phyloP scores from a whole-genome alignment of 2,888 invertebrate species.

The Pseudococcus jackbeardsleyi region DNA sequence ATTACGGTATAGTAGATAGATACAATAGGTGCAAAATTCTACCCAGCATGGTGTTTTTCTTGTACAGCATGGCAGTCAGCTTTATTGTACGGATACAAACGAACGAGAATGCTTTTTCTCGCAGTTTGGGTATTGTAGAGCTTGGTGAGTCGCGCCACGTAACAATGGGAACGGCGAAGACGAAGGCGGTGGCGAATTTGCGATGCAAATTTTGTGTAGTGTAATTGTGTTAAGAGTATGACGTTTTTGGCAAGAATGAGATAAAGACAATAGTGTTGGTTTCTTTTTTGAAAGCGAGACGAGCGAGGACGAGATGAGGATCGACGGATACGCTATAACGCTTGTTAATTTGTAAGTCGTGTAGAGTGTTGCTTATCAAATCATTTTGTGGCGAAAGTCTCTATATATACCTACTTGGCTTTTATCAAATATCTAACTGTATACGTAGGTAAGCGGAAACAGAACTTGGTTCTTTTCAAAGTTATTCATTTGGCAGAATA shows the following conservation, averaged over 20 bases:
- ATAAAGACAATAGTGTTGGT: conserved; percentile 28
- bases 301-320: background rate
- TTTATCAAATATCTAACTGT: background rate
- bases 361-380: conserved; percentile 18
- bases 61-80: background rate
- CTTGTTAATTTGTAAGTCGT: background rate
- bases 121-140: background rate
- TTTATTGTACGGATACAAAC: background rate
- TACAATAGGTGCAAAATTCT: conserved; percentile 1
- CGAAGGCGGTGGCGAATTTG: background rate
- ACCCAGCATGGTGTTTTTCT: conserved; percentile 11
- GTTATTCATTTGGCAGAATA: too few species aligned
- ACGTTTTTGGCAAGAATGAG: conserved; percentile 29
- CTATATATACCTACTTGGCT: background rate
- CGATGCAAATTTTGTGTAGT: conserved; percentile 28
- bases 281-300: background rate
- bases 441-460: background rate
- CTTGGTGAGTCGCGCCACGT: background rate
- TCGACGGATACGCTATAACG: background rate
- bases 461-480: background rate
- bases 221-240: conserved; percentile 26
- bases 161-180: background rate
- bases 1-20: background rate
- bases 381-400: background rate
- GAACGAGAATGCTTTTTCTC: background rate